Conservation (phyloP, 2,113 vertebrate genomes). For the Campylomormyrus numenius region DNA sequence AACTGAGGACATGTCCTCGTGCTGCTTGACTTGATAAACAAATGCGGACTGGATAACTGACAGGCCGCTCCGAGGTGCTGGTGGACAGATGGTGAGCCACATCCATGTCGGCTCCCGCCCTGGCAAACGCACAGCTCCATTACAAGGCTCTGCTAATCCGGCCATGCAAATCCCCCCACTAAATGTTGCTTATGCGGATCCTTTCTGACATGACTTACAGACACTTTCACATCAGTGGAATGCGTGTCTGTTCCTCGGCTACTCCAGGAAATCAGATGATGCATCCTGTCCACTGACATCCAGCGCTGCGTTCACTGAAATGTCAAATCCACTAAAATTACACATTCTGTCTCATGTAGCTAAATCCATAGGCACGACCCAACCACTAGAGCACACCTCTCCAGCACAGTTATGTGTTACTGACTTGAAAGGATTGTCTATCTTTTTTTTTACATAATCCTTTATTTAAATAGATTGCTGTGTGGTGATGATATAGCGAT, state of each 20-base stretch:
- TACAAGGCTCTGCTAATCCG: constrained; percentile 60
- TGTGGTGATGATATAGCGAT: constrained; percentile 10
- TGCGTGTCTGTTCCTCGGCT: constrained; percentile 29
- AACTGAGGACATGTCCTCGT: constrained; percentile 35
- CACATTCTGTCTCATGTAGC: neutral
- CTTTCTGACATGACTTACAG: constrained; percentile 55
- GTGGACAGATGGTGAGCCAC: constrained; percentile 29
- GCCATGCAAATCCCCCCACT: constrained; percentile 59
- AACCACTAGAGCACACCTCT: neutral
- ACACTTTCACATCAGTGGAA: constrained; percentile 44
- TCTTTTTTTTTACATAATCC: constrained; percentile 9
- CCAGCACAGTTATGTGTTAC: constrained; percentile 12
- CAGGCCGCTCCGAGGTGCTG: constrained; percentile 36
- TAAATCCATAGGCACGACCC: neutral
- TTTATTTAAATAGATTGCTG: constrained; percentile 8
- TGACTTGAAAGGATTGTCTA: constrained; percentile 21
- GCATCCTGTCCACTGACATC: neutral
- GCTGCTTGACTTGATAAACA: constrained; percentile 42
- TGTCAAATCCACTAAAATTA: neutral
- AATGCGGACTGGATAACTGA: constrained; percentile 32
- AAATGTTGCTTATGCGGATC: constrained; percentile 60
- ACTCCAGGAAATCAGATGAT: neutral
- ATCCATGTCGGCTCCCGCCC: constrained; percentile 37
- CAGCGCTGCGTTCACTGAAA: neutral
- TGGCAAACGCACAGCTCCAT: constrained; percentile 50